These are phyloP conservation scores for Macropodus opercularis DNA, from an alignment of 2,797 vertebrate genomes.

Conservation along the genomic window DNA sequence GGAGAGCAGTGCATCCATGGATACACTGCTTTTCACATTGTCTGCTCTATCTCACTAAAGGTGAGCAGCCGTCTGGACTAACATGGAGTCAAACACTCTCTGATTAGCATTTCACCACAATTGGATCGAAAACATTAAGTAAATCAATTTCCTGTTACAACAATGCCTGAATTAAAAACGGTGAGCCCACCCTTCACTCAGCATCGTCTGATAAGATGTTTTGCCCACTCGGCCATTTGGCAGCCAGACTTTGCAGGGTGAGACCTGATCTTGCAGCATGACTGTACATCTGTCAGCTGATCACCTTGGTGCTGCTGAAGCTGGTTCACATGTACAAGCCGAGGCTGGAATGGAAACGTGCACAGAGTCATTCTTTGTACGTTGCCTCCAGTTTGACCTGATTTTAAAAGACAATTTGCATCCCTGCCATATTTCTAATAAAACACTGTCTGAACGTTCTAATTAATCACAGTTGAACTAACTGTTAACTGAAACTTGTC, in stretches of 20 bases:
- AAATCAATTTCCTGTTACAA: too few relatives aligned
- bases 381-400: constrained; percentile 15
- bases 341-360: constrained; percentile 32
- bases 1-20: too few relatives aligned
- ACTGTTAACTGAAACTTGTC: too few relatives aligned
- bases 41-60: neutral
- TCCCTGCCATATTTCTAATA: too few relatives aligned
- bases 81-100: too few relatives aligned
- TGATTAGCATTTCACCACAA: too few relatives aligned
- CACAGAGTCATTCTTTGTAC: neutral
- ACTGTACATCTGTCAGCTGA: constrained; percentile 38
- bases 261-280: constrained; percentile 57
- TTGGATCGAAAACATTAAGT: too few relatives aligned
- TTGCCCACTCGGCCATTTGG: constrained; percentile 30
- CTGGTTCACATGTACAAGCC: neutral
- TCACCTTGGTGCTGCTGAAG: constrained; percentile 35
- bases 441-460: too few relatives aligned
- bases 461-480: too few relatives aligned
- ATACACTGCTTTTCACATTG: neutral
- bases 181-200: too few relatives aligned
- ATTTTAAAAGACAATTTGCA: too few relatives aligned
- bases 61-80: neutral
- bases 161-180: too few relatives aligned
- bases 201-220: constrained; percentile 35
- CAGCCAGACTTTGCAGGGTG: constrained; percentile 47